Base-by-base conservation (phyloP, 1,140 invertebrate species). In the Hermatobates lingyangjiaoensis region DNA sequence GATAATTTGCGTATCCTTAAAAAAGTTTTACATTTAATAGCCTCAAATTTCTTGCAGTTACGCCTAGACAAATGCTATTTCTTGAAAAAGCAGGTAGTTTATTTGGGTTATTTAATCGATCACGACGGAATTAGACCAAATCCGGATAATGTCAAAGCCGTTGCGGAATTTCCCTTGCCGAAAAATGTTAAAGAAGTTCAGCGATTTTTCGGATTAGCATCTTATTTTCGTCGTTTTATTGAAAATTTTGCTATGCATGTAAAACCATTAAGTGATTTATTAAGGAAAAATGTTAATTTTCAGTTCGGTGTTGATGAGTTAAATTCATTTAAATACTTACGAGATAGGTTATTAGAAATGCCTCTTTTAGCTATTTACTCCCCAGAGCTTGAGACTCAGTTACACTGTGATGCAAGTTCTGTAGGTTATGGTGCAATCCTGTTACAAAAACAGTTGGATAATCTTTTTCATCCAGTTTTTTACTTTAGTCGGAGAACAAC, bases 191-290 rank as follows among this genome's bases (percentile, higher is more conserved):
- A 46, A 14, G 23, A 46, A 46, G 18, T 24, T 10, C 45, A 46
- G 3, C 10, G 45, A 14, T 46, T 46, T 46, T 24, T 46, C 3
- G 45, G 45, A 10, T 24, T 46, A 12, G 21, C 45, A 4, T 46
- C 45, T 21, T 24, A 46, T 27, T 46, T 46, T 27, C 10, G 45
- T 4, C 4, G 18, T 24, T 46, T 46, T 18, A 46, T 46, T 46
- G 3, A 7, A 14, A 27, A 46, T 46, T 46, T 46, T 24, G 23
- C 45, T 25, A 21, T 46, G 5, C 21, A 24, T 7, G 45, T 24
- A 23, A 27, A 46, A 39, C 64, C 64, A 10, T 38, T 66, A 15
- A 61, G 57, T 3, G 51, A 57, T 24, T 40, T 62, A 24, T 38
- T 62, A n/a, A 57, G 57, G 27, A 61, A 66, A 52, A 57, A 55